Percentiles rank a stretch among this genome's conserved stretches.
phyloP scores from a whole-genome alignment of 2,888 invertebrate species.

The Parelbella ahira region DNA sequence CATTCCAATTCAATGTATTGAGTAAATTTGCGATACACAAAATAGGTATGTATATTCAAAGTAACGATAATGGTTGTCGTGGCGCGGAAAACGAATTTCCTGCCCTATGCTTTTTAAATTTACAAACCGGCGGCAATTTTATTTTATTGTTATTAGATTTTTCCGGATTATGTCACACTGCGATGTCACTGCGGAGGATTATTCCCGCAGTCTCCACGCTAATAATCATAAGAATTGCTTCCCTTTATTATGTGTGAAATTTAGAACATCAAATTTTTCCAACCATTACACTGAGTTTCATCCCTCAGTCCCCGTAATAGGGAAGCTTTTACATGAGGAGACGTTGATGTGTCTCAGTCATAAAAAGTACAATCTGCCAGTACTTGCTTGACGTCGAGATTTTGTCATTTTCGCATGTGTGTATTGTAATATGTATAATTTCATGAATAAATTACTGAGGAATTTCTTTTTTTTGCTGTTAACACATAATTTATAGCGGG shows the following conservation, averaged over 20 bases:
- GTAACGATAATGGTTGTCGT: slow-evolving; percentile 74
- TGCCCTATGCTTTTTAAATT: slow-evolving; percentile 75
- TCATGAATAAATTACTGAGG: slow-evolving; percentile 68
- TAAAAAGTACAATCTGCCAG: slow-evolving; percentile 53
- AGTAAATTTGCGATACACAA: slow-evolving; percentile 44
- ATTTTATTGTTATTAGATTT: slow-evolving; percentile 81
- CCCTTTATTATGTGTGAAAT: slow-evolving; percentile 79
- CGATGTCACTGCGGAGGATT: slow-evolving; percentile 72
- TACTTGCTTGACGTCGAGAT: slow-evolving; percentile 58
- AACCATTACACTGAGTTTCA: slow-evolving; percentile 39
- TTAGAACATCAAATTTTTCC: slow-evolving; percentile 54
- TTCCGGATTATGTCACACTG: slow-evolving; percentile 78
- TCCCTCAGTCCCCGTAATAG: slow-evolving; percentile 37
- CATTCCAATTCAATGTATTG: slow-evolving; percentile 40
- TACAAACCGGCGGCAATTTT: slow-evolving; percentile 78
- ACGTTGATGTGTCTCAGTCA: slow-evolving; percentile 16
- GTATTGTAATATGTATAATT: slow-evolving; percentile 62
- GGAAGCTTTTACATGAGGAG: slow-evolving; percentile 40
- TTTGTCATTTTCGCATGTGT: slow-evolving; percentile 57
- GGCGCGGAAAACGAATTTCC: slow-evolving; percentile 73
- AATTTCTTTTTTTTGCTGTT: slow-evolving; percentile 51
- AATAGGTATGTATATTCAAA: slow-evolving; percentile 70
- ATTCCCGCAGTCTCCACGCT: slow-evolving; percentile 75
- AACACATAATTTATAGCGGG: slow-evolving; percentile 40
- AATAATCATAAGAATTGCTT: slow-evolving; percentile 80